Percentiles rank a stretch among this genome's conserved stretches.
Conservation (phyloP, 1,140 invertebrate species). For the Drosophila malerkotliana region DNA sequence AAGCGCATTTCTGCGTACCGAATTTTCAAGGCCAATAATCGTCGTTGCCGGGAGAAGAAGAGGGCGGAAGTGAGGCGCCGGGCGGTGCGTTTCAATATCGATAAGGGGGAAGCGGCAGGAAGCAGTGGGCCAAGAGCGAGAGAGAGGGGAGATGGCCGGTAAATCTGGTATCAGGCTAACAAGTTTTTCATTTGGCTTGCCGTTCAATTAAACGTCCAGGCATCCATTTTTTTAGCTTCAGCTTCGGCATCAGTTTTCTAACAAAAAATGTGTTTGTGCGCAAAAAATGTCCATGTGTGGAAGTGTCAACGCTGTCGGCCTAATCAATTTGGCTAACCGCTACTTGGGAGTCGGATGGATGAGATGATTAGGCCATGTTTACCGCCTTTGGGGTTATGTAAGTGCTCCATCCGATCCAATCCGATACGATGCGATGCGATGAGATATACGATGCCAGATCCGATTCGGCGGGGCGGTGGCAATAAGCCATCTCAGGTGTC, state of each 20-base stretch:
- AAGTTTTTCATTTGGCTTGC: constrained; percentile 52
- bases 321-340: constrained; percentile 68
- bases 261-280: constrained; percentile 53
- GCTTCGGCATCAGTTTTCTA: constrained; percentile 15
- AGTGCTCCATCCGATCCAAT: constrained; percentile 64
- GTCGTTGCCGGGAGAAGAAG: constrained; percentile 7
- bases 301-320: constrained; percentile 65
- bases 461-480: constrained; percentile 55
- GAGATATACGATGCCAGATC: constrained; percentile 19
- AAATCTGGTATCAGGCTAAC: constrained; percentile 56
- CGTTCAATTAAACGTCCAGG: constrained; percentile 58
- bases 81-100: neutral
- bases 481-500: constrained; percentile 77
- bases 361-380: constrained; percentile 80
- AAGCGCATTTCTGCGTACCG: constrained; percentile 78
- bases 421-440: constrained; percentile 53
- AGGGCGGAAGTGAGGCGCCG: constrained; percentile 24
- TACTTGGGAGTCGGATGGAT: constrained; percentile 48
- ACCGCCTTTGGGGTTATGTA: constrained; percentile 62
- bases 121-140: too few species aligned
- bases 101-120: constrained; percentile 7
- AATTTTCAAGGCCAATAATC: constrained; percentile 78
- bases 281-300: constrained; percentile 52
- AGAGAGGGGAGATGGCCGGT: constrained; percentile 22
- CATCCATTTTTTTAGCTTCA: constrained; percentile 21